Conservation (phyloP, 2,888 invertebrate species). For the Hemaris fuciformis region DNA sequence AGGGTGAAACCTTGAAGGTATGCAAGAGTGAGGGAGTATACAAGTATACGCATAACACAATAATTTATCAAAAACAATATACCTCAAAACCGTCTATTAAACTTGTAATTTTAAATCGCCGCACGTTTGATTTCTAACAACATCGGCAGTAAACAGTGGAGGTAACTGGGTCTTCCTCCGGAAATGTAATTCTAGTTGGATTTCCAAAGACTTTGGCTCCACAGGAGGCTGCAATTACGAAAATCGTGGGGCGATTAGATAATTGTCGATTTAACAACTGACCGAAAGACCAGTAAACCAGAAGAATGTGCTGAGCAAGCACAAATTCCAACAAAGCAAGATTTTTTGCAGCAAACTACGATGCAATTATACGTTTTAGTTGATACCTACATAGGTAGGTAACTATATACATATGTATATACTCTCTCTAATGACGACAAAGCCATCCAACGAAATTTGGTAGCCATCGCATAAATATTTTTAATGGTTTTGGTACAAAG, state of each 20-base stretch:
- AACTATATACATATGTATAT: no score
- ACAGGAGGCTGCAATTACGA: slow-evolving; percentile 29
- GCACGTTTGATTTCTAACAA: background rate
- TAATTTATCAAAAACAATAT: no score
- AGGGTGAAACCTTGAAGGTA: no score
- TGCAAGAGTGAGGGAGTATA: no score
- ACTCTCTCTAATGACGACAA: no score
- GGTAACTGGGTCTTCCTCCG: background rate
- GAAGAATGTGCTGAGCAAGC: slow-evolving; percentile 32
- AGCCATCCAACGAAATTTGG: no score
- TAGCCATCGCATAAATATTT: no score
- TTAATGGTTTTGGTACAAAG: no score
- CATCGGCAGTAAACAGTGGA: background rate
- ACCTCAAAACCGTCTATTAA: background rate
- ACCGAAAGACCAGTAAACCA: slow-evolving; percentile 28
- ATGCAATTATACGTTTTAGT: no score
- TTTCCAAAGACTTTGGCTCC: slow-evolving; percentile 24
- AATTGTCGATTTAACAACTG: slow-evolving; percentile 32
- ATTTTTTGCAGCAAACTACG: no score
- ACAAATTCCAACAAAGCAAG: slow-evolving; percentile 11
- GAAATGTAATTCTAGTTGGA: background rate
- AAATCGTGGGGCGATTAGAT: slow-evolving; percentile 36
- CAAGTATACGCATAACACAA: no score
- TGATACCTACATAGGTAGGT: no score
- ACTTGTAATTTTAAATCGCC: background rate